A percentile compares a stretch with the other conserved stretches of the same genome.
Conservation (phyloP, 2,888 invertebrate species). For the Therioaphis trifolii region DNA sequence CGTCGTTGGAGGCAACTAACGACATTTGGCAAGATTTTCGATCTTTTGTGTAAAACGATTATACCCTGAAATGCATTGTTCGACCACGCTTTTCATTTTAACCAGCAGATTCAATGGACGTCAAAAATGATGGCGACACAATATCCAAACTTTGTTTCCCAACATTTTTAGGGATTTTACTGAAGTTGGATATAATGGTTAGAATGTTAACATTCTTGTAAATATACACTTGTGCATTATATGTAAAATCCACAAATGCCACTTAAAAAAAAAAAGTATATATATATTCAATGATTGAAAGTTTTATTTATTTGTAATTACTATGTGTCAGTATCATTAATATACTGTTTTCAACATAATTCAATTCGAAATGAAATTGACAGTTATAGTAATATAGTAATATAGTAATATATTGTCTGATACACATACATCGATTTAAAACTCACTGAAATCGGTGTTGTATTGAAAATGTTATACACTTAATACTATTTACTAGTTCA, state of each 20-base stretch:
- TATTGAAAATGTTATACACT: too few relatives aligned
- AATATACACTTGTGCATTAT: not conserved
- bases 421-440: too few relatives aligned
- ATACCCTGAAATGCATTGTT: conserved; percentile 53
- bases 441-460: too few relatives aligned
- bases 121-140: conserved; percentile 43
- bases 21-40: conserved; percentile 62
- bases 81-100: conserved; percentile 44
- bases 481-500: too few relatives aligned
- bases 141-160: conserved; percentile 42
- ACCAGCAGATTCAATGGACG: conserved; percentile 49
- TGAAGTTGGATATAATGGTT: conserved; percentile 8
- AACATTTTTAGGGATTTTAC: conserved; percentile 48
- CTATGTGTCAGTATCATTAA: too few relatives aligned
- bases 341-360: too few relatives aligned
- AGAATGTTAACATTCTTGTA: conserved; percentile 29
- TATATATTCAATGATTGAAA: too few relatives aligned
- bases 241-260: not conserved
- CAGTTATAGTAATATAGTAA: too few relatives aligned
- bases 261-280: too few relatives aligned
- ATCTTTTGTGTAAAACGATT: conserved; percentile 59
- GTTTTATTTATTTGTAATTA: too few relatives aligned
- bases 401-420: too few relatives aligned
- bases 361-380: too few relatives aligned
- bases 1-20: conserved; percentile 48